Evolutionary conservation across 2,113 vertebrate genomes (phyloP), one percentile per base, ranked within the genome.

Genomic region (Brachypteracias leptosomus): DNA sequence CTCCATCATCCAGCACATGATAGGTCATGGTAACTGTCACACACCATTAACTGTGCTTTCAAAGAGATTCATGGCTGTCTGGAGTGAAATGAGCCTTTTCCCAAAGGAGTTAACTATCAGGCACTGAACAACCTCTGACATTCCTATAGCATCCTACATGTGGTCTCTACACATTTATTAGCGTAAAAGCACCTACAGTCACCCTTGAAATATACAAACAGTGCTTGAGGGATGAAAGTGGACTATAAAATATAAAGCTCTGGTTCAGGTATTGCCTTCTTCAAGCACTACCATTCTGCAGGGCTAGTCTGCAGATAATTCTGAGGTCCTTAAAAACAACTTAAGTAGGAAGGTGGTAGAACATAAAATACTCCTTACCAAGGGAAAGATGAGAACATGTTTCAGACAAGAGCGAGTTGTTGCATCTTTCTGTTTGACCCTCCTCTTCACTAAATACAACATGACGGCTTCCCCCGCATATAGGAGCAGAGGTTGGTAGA

Each of bases 1-100:
- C 40, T 96, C 86, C 65, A 76, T 97, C 85, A 96, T 98, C 93
- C 95, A 70, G 66, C 75, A 94, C 79, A 68, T 90, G 52, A 71
- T 44, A 5, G 14, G 70, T 62, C 94, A 96, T 0, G 97, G 98
- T 98, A 98, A 90, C 78, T 96, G 67, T 83, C 85, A 66, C 44
- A 58, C 10, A 31, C 49, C 44, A 54, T 36, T 90, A 54, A 40
- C 52, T 65, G 20, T 51, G 46, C 74, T 95, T 89, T 85, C 63
- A 44, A 46, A 85, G n/a, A 51, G 25, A 54, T 7, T 83, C 46
- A 26, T 0, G 3, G 51, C 40, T 84, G 24, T 2, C 55, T 87
- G 73, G 35, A 71, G 62, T 40, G 51, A 86, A 95, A 74, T n/a
- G 38, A 84, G 42, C 24, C 78, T 58, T 84, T 68, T 79, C 49